Evolutionary conservation across 1,140 invertebrate genomes (phyloP).

Genomic region (Drosophila pectinifera): DNA sequence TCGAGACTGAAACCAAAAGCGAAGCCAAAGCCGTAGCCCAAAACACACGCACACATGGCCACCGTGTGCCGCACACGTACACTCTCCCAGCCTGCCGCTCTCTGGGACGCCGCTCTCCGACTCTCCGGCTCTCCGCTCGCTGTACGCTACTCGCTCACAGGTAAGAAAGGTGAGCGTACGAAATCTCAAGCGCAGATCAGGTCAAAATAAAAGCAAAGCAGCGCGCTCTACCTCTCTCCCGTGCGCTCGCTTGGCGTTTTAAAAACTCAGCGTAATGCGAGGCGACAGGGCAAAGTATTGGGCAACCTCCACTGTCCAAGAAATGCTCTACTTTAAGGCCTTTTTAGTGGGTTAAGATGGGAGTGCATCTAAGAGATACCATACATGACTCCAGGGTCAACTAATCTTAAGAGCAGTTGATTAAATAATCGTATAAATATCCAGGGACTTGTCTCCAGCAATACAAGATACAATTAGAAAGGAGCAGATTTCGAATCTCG

Average conservation of each 20-base stretch:
- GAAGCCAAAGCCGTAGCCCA: slow-evolving; percentile 31
- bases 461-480: not conserved
- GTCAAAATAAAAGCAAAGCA: slow-evolving; percentile 68
- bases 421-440: not conserved
- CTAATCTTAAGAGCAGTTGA: not conserved
- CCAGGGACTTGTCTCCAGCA: accelerated
- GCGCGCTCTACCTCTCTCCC: slow-evolving; percentile 32
- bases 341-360: not conserved
- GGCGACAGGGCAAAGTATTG: slow-evolving; percentile 20
- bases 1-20: slow-evolving; percentile 73
- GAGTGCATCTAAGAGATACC: not conserved
- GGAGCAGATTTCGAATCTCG: too few relatives aligned
- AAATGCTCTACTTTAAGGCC: slow-evolving; percentile 38
- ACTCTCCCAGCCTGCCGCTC: not conserved
- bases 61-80: not conserved
- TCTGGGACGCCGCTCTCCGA: not conserved
- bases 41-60: slow-evolving; percentile 22
- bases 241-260: slow-evolving; percentile 37
- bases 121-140: too few relatives aligned
- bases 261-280: slow-evolving; percentile 59
- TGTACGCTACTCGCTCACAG: slow-evolving; percentile 34
- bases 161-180: slow-evolving; percentile 67
- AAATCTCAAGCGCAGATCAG: slow-evolving; percentile 75
- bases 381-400: not conserved
- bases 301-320: slow-evolving; percentile 17